Conservation (phyloP, 2,113 vertebrate species). For the Furnarius figulus region DNA sequence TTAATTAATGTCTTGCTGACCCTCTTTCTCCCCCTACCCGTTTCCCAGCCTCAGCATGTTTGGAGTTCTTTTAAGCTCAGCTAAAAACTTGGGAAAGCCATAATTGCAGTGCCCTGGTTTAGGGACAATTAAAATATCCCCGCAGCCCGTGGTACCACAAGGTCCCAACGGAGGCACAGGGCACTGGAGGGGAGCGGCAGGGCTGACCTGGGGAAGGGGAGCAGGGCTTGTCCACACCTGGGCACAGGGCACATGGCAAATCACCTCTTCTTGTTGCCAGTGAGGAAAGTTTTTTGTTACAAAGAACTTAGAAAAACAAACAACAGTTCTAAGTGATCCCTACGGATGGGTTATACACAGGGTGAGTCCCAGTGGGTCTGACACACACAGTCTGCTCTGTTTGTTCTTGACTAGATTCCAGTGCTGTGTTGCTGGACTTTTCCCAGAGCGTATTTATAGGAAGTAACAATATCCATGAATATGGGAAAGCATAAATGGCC, state of each 20-base stretch:
- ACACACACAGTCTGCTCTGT: rapidly evolving
- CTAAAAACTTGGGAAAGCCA: not conserved
- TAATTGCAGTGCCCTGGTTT: not conserved
- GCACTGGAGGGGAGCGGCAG: not conserved
- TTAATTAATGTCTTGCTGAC: not conserved
- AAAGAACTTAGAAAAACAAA: not conserved
- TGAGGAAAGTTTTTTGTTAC: not conserved
- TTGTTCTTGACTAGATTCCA: not conserved
- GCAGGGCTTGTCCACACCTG: too few relatives aligned
- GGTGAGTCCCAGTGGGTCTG: not conserved
- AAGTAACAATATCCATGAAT: not conserved
- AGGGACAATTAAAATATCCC: not conserved
- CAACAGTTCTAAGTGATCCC: not conserved
- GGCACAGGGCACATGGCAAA: not conserved
- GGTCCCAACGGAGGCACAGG: not conserved
- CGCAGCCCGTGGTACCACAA: rapidly evolving
- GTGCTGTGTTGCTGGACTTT: rapidly evolving
- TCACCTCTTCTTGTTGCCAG: not conserved
- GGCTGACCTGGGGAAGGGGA: not conserved
- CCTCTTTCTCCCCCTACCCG: not conserved
- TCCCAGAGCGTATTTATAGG: not conserved
- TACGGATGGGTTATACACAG: not conserved
- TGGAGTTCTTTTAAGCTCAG: slow-evolving; percentile 4
- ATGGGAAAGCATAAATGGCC: not conserved
- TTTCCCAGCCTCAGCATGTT: not conserved